Evolutionary conservation across 2,797 vertebrate species (phyloP).

Genomic region (Poecile montanus): DNA sequence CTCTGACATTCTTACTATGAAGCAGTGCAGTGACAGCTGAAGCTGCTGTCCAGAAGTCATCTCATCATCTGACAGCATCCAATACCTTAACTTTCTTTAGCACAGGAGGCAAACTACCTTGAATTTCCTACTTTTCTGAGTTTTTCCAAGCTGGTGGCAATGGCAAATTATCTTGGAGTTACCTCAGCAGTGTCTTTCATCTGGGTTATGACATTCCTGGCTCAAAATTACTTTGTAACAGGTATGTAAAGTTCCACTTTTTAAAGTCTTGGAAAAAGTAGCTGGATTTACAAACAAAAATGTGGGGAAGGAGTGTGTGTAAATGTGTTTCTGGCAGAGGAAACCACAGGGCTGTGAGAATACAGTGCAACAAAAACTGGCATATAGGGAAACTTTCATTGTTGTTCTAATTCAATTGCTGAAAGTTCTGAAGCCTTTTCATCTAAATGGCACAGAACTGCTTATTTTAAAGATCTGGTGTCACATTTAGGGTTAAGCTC

Average conservation of each 20-base stretch:
- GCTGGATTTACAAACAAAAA: not conserved
- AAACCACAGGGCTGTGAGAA: not conserved
- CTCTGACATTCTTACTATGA: constrained; percentile 42
- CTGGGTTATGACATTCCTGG: constrained; percentile 22
- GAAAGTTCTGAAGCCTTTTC: not conserved
- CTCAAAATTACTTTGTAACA: constrained; percentile 31
- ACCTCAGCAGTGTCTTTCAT: constrained; percentile 1
- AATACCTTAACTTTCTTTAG: not conserved
- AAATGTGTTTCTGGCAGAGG: not conserved
- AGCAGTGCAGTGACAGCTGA: constrained; percentile 28
- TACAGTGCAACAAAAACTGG: not conserved
- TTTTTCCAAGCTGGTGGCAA: not conserved
- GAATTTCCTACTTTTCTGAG: not conserved
- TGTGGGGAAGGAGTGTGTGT: accelerated
- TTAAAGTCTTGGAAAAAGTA: not conserved
- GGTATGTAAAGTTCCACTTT: constrained; percentile 61
- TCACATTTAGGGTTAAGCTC: not conserved
- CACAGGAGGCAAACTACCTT: not conserved
- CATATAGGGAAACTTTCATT: not conserved
- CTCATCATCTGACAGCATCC: not conserved
- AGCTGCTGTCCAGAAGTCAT: constrained; percentile 27
- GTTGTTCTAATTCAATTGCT: not conserved
- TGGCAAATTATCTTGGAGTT: constrained; percentile 49
- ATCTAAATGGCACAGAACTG: not conserved
- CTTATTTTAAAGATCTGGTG: not conserved